These are phyloP conservation scores for Alsophila aescularia DNA, from an alignment of 2,888 invertebrate species.

Conservation along the genomic window DNA sequence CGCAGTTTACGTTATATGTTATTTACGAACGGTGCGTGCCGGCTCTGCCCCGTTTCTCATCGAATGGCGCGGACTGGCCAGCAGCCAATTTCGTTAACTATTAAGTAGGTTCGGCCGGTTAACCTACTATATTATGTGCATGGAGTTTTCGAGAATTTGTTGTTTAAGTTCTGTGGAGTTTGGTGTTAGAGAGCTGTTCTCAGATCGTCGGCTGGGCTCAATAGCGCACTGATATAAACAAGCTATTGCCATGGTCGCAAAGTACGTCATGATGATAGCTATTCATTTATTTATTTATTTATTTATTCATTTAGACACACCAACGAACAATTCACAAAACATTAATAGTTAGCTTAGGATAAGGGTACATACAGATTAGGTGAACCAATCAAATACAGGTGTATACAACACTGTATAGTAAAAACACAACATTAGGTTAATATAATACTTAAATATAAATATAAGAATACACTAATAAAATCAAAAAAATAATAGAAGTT, in stretches of 20 bases:
- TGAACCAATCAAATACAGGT: too few relatives aligned
- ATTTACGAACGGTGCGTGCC: constrained; percentile 21
- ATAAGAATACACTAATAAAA: too few relatives aligned
- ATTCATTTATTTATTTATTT: too few relatives aligned
- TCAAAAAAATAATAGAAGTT: too few relatives aligned
- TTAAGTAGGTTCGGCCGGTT: constrained; percentile 30
- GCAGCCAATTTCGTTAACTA: constrained; percentile 34
- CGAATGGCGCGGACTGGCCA: constrained; percentile 24
- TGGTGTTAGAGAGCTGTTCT: constrained; percentile 11
- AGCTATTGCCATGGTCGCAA: background rate
- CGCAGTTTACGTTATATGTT: constrained; percentile 23
- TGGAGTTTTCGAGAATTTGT: constrained; percentile 22
- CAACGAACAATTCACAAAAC: background rate
- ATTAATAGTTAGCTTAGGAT: too few relatives aligned
- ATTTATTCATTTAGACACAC: too few relatives aligned
- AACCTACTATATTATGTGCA: constrained; percentile 16
- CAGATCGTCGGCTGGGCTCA: background rate
- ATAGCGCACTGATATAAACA: constrained; percentile 1
- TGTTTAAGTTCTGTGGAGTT: constrained; percentile 11
- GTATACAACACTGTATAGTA: too few relatives aligned
- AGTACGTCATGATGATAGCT: too few relatives aligned
- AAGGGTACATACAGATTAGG: too few relatives aligned
- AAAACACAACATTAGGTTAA: too few relatives aligned
- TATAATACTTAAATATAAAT: too few relatives aligned
- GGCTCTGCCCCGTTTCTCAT: constrained; percentile 25